Evolutionary conservation across 2,113 vertebrate genomes (phyloP), one percentile per base, ranked within the genome.

Genomic region (Centrocercus urophasianus): DNA sequence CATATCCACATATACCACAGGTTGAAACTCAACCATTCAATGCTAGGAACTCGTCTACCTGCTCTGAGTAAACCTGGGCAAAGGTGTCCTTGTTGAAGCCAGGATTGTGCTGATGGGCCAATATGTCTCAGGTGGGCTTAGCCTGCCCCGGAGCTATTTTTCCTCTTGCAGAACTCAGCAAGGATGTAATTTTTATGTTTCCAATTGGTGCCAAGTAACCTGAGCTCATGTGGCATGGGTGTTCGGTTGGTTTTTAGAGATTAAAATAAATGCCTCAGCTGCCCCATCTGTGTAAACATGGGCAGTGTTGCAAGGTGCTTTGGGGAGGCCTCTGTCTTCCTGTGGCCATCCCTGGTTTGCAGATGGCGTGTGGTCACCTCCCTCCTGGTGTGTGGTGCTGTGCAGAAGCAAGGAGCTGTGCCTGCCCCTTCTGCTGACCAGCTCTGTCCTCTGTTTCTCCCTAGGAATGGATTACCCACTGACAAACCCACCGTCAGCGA

Each of bases 381-480:
- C 73, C 21, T 83, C 79, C 76, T 76, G 36, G 13, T 48, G 27
- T 30, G 86, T 48, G 64, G 22, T 3, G 0, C 11, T 36, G n/a
- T 56, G 45, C 65, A 56, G 90, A 72, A 86, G 7, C 13, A 42
- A 91, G 88, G 74, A 74, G 8, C 73, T 15, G 28, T 93, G 69
- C 86, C 43, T 86, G 52, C 93, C 94, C 43, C 61, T 56, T 95
- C 96, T 83, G 50, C 97, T 98, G 94, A 98, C 97, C 75, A 74
- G 93, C 95, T 97, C 89, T 97, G 97, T 80, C 96, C 93, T 98
- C 93, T 98, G 97, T 98, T 97, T 98, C 97, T 97, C 97, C 79
- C 97, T 98, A 99, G 99, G 98, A 99, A 99, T 40, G 99, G 99
- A 98, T 98, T 99, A 97, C 99, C 99, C 97, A 98, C 98, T 94